Base-by-base conservation (phyloP, 2,888 invertebrate genomes). In the Lycophotia porphyrea region DNA sequence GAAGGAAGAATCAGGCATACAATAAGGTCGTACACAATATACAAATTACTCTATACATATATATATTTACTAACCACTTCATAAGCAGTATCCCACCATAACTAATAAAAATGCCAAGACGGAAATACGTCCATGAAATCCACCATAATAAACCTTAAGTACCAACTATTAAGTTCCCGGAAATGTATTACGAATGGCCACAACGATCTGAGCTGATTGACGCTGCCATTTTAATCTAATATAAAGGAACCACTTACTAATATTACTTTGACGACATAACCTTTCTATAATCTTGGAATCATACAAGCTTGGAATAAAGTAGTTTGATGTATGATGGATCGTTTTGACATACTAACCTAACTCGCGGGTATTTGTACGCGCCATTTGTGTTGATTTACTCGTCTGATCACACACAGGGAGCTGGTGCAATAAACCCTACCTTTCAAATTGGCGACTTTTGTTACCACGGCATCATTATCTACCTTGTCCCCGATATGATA, bases 191-290 rank as follows among this genome's bases (percentile, higher is more conserved):
- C 27, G 18, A 65, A 58, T 13, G 68, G 44, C 74, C 66, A 52
- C 44, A 44, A 70, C 49, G 60, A 31, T 21, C 3, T 73, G 49
- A 74, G 72, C 74, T 64, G 42, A 75, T 68, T 70, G 74, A 34
- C 75, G 64, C 63, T 66, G 77, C 66, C 80, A 79, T 69, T 83
- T 86, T 84, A 87, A 85, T 87, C 84, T 73, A 76, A 79, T 87
- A 84, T 81, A 86, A 58, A 72, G 86, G 74, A 63, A 77, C 70
- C 85, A 87, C 85, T 85, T 84, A 85, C 78, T 39, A 24, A 66
- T 85, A 86, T 86, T 86, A 81, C 76, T 66, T 79, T 39, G 61
- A 72, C 70, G 71, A 77, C 34, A 74, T 71, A 64, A 71, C 71
- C 69, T 55, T 69, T 71, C 18, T 34, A 49, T 58, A 70, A 67